Base-by-base conservation (phyloP, 2,888 invertebrate species). In the Drosophila histrio region DNA sequence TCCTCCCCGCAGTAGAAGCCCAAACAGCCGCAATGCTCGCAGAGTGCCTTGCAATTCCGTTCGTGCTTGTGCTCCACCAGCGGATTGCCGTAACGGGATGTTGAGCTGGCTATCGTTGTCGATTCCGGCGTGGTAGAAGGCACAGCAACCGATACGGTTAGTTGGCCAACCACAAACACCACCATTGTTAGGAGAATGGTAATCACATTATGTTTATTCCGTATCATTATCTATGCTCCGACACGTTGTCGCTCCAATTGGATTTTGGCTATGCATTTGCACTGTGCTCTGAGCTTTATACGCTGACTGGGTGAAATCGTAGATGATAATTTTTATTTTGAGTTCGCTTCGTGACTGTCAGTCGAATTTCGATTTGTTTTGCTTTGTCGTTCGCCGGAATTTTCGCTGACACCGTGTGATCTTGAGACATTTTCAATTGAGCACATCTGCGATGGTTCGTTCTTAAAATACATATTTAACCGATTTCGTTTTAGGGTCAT, bases 1-100 rank as follows among this genome's bases (percentile, higher is more conserved):
- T 92, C 92, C 60, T 92, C 92, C 2, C 92, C 92, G 32, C 92
- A 92, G 65, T 91, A 92, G 79, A 92, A 92, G 22, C 90, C 92
- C 49, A 90, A 65, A 50, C 92, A 92, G 15, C 89, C 89, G 43
- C 92, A 92, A 7, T 90, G 89, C 32, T 85, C 89, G 34, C 92
- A 92, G 2, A 92, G 82, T 0, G 87, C 72, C 52, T 91, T 90
- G 61, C 92, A 92, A 19, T 89, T 90, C 4, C 77, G 70, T 7
- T 82, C 83, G 19, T 90, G 84, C 21, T 87, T 81, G 2, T 87
- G 69, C 52, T 91, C 91, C 8, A 83, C 79, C 3, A 87, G 79
- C 2, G 89, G 86, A 26, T 88, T 80, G 0, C 43, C 34, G 7
- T 57, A 67, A 11, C 60, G 62, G 1, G 64, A 43, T 3, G 70